Conservation (phyloP, 2,888 invertebrate species). For the Tromatobia lineatoria region DNA sequence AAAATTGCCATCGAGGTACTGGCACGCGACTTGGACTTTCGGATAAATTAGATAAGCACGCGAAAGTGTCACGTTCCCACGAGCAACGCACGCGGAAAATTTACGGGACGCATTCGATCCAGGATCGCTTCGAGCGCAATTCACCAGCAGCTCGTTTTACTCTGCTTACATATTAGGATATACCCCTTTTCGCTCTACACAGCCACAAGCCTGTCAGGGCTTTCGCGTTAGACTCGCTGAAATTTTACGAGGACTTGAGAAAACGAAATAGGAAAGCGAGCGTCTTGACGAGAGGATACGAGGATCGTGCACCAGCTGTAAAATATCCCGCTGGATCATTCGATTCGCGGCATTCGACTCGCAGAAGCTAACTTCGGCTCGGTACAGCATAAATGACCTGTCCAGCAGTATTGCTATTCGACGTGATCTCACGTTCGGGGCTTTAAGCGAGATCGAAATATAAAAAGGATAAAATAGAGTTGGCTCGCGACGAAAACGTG, state of each 20-base stretch:
- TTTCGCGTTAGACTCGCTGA: background rate
- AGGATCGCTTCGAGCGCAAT: slow-evolving; percentile 68
- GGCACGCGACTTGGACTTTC: slow-evolving; percentile 75
- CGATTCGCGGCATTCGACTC: slow-evolving; percentile 1
- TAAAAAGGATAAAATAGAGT: slow-evolving; percentile 30
- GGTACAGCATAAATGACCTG: slow-evolving; percentile 1
- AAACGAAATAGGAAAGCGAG: slow-evolving; percentile 33
- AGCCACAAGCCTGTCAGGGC: background rate
- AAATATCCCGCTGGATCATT: slow-evolving; percentile 39
- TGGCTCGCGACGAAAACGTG: slow-evolving; percentile 20
- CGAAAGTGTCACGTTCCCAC: slow-evolving; percentile 83
- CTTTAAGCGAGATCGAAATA: slow-evolving; percentile 51
- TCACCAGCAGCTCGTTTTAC: slow-evolving; percentile 52
- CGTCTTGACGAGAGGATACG: slow-evolving; percentile 18
- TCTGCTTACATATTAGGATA: slow-evolving; percentile 44
- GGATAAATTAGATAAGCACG: slow-evolving; percentile 82
- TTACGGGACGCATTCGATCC: slow-evolving; percentile 74
- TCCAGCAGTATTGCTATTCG: slow-evolving; percentile 48
- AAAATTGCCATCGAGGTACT: slow-evolving; percentile 67
- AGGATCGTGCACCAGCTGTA: slow-evolving; percentile 43
- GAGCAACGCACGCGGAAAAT: slow-evolving; percentile 74
- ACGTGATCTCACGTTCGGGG: slow-evolving; percentile 56
- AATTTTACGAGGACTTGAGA: slow-evolving; percentile 40
- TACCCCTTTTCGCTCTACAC: slow-evolving; percentile 6
- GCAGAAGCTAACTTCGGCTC: background rate